phyloP scores from a whole-genome alignment of 1,140 invertebrate genomes.

The Euwallacea similis region DNA sequence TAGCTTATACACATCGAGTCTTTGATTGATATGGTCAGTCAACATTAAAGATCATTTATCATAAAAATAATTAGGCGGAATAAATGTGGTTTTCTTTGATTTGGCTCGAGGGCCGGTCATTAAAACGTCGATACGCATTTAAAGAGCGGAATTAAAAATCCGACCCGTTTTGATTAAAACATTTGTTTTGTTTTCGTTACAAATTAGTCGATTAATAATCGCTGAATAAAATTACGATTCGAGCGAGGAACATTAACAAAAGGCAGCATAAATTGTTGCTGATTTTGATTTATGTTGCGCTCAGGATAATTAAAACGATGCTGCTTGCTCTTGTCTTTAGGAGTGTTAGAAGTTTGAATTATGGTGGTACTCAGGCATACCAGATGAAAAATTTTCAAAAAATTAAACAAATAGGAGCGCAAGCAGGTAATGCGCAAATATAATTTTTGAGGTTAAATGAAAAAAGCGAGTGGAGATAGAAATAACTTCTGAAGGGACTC shows the following conservation, averaged over 20 bases:
- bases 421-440: no score
- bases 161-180: conserved; percentile 25
- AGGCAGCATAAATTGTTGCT: conserved; percentile 18
- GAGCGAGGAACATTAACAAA: conserved; percentile 7
- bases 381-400: no score
- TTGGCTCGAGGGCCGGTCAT: conserved; percentile 23
- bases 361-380: background rate
- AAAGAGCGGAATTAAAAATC: conserved; percentile 23
- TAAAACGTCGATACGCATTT: conserved; percentile 33
- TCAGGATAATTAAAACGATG: conserved; percentile 7
- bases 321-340: background rate
- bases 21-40: conserved; percentile 37
- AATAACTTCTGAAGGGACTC: no score
- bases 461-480: no score
- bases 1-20: conserved; percentile 19
- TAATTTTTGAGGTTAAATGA: no score
- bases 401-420: no score
- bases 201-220: conserved; percentile 27
- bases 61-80: conserved; percentile 36
- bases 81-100: conserved; percentile 29
- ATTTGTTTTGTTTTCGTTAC: conserved; percentile 32
- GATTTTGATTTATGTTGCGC: conserved; percentile 24
- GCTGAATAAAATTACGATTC: conserved; percentile 29
- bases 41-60: conserved; percentile 31
- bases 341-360: background rate